A percentile compares a stretch with the other conserved stretches of the same genome.
Conservation (phyloP, 2,113 vertebrate species). For the Gasterosteus aculeatus region DNA sequence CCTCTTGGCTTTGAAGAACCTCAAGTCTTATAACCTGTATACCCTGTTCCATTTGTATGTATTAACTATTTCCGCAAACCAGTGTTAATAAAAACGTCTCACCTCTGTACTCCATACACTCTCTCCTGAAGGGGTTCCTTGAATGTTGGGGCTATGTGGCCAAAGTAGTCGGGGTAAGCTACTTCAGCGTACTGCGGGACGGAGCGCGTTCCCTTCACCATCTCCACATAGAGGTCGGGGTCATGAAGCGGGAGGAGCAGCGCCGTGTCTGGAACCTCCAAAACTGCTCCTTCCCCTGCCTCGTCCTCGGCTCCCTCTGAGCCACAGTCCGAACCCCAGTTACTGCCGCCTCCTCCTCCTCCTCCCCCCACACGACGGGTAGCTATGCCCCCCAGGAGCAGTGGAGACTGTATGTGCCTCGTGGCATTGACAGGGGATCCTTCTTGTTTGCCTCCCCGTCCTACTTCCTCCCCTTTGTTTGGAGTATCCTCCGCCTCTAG, state of each 20-base stretch:
- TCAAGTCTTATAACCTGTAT: not conserved
- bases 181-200: slow-evolving; percentile 94
- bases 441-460: slow-evolving; percentile 67
- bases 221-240: slow-evolving; percentile 93
- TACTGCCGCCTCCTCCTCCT: slow-evolving; percentile 64
- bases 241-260: slow-evolving; percentile 89
- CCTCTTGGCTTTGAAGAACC: not conserved
- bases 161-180: slow-evolving; percentile 98
- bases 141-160: slow-evolving; percentile 90
- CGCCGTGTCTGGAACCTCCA: slow-evolving; percentile 85
- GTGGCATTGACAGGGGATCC: slow-evolving; percentile 51
- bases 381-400: slow-evolving; percentile 65
- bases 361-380: slow-evolving; percentile 43
- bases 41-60: not conserved
- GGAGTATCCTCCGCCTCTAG: slow-evolving; percentile 76
- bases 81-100: slow-evolving; percentile 53
- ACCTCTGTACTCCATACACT: slow-evolving; percentile 96
- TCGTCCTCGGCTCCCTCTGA: slow-evolving; percentile 90
- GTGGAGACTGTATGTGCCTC: slow-evolving; percentile 69
- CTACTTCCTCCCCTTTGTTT: slow-evolving; percentile 75
- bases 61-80: not conserved
- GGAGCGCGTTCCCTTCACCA: slow-evolving; percentile 91
- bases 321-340: slow-evolving; percentile 77
- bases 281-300: slow-evolving; percentile 79
- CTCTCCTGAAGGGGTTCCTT: slow-evolving; percentile 93